Percentiles rank a stretch among this genome's conserved stretches.
Evolutionary conservation across 1,140 invertebrate genomes (phyloP).

Genomic region (Odontomachus brunneus): DNA sequence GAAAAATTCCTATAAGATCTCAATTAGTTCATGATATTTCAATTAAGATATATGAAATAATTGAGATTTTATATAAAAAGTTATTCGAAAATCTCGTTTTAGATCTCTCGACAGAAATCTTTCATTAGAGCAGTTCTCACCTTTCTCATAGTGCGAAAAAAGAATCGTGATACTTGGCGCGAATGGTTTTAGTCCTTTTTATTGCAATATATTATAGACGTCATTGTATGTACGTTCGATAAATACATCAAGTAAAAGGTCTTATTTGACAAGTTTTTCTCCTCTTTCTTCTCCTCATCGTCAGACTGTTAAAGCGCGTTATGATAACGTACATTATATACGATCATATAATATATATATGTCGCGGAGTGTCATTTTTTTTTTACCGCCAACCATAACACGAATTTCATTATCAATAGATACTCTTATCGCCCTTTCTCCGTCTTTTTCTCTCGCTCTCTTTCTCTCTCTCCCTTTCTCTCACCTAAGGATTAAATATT

Average conservation of each 20-base stretch:
- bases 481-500: constrained; percentile 56
- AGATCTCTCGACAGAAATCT: no score
- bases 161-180: not conserved
- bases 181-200: constrained; percentile 51
- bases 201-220: constrained; percentile 65
- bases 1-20: no score
- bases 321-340: constrained; percentile 61
- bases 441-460: constrained; percentile 11
- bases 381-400: constrained; percentile 48
- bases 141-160: no score
- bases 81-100: no score
- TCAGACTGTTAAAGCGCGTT: constrained; percentile 55
- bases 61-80: no score
- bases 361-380: constrained; percentile 25
- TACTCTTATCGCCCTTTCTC: constrained; percentile 32
- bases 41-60: no score
- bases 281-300: constrained; percentile 33
- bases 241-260: constrained; percentile 68
- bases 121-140: no score
- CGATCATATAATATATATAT: constrained; percentile 55
- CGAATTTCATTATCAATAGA: constrained; percentile 61
- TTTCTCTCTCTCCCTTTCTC: constrained; percentile 4
- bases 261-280: constrained; percentile 49
- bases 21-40: no score
- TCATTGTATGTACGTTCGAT: constrained; percentile 61